Conservation (phyloP, 2,888 invertebrate genomes). For the Xestia sexstrigata region DNA sequence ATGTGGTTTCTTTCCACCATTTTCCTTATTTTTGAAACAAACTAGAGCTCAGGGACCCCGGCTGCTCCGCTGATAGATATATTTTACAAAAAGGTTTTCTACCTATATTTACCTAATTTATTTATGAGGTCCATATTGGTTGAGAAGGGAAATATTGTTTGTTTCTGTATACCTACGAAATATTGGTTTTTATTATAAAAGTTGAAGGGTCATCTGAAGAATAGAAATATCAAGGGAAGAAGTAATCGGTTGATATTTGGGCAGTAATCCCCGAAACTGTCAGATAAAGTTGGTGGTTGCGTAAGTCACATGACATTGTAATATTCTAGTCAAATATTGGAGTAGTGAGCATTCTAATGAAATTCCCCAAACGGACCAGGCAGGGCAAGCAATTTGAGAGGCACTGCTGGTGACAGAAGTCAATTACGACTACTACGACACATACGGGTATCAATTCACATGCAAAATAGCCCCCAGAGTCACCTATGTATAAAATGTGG, state of each 20-base stretch:
- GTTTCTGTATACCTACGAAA: slow-evolving; percentile 25
- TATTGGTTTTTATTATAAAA: slow-evolving; percentile 35
- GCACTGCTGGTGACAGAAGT: slow-evolving; percentile 30
- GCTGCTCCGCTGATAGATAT: slow-evolving; percentile 23
- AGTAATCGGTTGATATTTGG: slow-evolving; percentile 53
- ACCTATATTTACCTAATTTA: slow-evolving; percentile 45
- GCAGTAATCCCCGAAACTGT: slow-evolving; percentile 26
- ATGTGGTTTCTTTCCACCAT: neutral
- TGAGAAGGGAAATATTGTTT: slow-evolving; percentile 31
- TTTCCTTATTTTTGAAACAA: slow-evolving; percentile 37
- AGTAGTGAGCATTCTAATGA: slow-evolving; percentile 36
- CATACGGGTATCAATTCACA: slow-evolving; percentile 32
- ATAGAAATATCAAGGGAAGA: slow-evolving; percentile 47
- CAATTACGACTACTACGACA: slow-evolving; percentile 33
- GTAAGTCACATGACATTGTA: slow-evolving; percentile 39
- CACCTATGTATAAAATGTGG: neutral
- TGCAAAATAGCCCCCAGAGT: slow-evolving; percentile 33
- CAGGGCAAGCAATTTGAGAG: slow-evolving; percentile 28
- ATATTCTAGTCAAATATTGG: slow-evolving; percentile 61
- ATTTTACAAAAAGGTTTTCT: slow-evolving; percentile 51
- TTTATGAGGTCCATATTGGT: slow-evolving; percentile 49
- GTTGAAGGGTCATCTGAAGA: slow-evolving; percentile 7
- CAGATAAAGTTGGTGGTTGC: slow-evolving; percentile 45
- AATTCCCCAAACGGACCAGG: slow-evolving; percentile 37
- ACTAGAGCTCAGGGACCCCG: slow-evolving; percentile 25